Evolutionary conservation across 2,888 invertebrate species (phyloP).

Genomic region (Callinectes sapidus): DNA sequence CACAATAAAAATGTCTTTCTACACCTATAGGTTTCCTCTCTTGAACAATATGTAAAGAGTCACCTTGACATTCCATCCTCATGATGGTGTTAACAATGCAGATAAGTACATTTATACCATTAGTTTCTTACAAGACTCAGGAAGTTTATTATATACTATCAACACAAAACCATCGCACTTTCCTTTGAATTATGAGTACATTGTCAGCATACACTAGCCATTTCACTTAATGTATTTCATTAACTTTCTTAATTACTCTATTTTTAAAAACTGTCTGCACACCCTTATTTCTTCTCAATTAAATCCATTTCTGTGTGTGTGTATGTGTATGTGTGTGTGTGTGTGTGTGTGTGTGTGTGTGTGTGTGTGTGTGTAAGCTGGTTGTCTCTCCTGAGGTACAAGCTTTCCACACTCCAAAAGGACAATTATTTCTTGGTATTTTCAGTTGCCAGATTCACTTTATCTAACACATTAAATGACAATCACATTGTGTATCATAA

Average conservation of each 20-base stretch:
- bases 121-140: background rate
- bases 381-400: background rate
- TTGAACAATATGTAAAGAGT: background rate
- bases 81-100: background rate
- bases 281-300: background rate
- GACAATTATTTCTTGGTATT: background rate
- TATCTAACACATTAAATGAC: background rate
- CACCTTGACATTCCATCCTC: background rate
- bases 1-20: background rate
- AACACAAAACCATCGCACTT: too few relatives aligned
- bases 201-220: too few relatives aligned
- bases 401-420: background rate
- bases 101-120: background rate
- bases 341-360: conserved; percentile 47
- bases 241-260: background rate
- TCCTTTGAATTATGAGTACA: too few relatives aligned
- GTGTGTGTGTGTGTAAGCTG: conserved; percentile 17
- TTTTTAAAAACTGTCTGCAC: background rate
- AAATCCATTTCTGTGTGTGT: background rate
- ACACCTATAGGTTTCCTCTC: background rate
- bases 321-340: conserved; percentile 34
- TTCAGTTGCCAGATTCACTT: background rate
- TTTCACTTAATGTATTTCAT: background rate
- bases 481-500: background rate
- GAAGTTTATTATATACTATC: background rate